These are phyloP conservation scores for Diplogasteroides magnus DNA, from an alignment of 1,140 invertebrate species.

Conservation along the genomic window DNA sequence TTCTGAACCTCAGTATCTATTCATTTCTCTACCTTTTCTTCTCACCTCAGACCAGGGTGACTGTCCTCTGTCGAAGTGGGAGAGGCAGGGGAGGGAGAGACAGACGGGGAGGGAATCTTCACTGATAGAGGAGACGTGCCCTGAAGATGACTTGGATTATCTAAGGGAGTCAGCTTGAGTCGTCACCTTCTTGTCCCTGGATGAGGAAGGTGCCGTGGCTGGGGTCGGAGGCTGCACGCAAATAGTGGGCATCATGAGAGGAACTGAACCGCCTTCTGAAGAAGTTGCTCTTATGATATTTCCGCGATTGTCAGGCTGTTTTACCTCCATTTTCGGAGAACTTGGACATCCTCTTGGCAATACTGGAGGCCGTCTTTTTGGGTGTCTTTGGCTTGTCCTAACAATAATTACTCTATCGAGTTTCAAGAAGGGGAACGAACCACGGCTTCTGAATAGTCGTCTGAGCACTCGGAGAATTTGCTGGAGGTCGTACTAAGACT, in stretches of 20 bases:
- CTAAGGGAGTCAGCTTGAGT: not conserved
- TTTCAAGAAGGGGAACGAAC: too few species aligned
- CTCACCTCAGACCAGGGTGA: not conserved
- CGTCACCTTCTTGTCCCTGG: not conserved
- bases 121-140: not conserved
- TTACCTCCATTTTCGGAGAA: too few species aligned
- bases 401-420: too few species aligned
- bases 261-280: not conserved
- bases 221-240: not conserved
- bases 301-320: too few species aligned
- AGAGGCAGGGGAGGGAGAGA: not conserved
- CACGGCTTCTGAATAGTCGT: too few species aligned
- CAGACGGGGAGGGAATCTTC: not conserved
- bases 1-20: not conserved
- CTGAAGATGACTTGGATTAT: not conserved
- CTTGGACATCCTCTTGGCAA: too few species aligned
- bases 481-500: too few species aligned
- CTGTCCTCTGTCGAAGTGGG: not conserved
- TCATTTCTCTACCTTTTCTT: not conserved
- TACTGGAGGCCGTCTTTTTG: too few species aligned
- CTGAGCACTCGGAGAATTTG: too few species aligned
- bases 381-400: too few species aligned
- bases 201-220: not conserved
- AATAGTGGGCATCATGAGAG: not conserved
- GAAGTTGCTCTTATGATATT: too few species aligned